Base-by-base conservation (phyloP, 30 jellyfish, hydroid and myxozoan genomes). In the Rhopilema esculentum region DNA sequence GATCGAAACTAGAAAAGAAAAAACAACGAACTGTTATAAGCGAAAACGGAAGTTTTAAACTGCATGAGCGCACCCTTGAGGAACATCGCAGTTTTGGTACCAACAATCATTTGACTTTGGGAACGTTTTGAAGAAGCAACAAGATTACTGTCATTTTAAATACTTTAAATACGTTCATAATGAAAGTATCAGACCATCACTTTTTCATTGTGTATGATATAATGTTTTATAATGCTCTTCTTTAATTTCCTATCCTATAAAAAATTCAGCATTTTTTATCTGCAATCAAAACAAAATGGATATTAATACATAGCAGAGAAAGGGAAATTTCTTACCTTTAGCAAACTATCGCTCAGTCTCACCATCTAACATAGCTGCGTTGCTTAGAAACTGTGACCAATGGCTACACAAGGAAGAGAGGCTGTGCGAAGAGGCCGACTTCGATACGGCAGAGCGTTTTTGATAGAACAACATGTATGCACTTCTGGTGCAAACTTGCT, bases 391-490 rank as follows among this genome's bases (percentile, higher is more conserved):
- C 73, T 75, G 70, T 17, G 94, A 86, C 94, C 94, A 86, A 66
- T 86, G 94, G 29, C 89, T 75, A 27, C 62, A 62, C 21, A 77
- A 49, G 18, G 89, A 75, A 21, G 94, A 77, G 61, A 86, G 74
- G 83, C 89, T 86, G 49, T 62, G 20, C 72, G 81, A 28, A n/a
- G 89, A 86, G 33, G 70, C 94, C 20, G 94, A 75, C 70, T 83
- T 75, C 63, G 88, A 61, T 27, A 86, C 79, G 50, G 71, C 79
- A 62, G 50, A 73, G 23, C 98, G 96, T 25, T 85, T 82, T 69
- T 92, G 96, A 29, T 92, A 92, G 72, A 92, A 92, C 89, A 92
- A 57, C 79, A 92, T 26, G 68, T 92, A 92, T 73, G 98, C 98
- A 72, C 94, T 88, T 63, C 86, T 71, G 24, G 91, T 86, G 61